Percentiles rank a stretch among this genome's conserved stretches.
These are phyloP conservation scores for Chascanopsetta lugubris DNA, from an alignment of 2,113 vertebrate genomes.

Conservation along the genomic window DNA sequence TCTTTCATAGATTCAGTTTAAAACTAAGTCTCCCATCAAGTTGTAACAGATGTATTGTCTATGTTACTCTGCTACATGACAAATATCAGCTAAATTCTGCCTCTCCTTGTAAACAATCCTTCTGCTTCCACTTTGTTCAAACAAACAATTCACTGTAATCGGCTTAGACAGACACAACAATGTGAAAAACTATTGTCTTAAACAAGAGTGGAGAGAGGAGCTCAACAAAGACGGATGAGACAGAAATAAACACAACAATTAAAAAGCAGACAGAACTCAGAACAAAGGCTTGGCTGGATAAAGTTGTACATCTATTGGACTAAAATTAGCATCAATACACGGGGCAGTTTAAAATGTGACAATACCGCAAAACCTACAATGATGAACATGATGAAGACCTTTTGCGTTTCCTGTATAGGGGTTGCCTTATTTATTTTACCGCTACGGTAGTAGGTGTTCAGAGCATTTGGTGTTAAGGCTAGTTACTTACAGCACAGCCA, in stretches of 20 bases:
- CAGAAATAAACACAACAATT: background rate
- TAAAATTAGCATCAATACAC: too few species aligned
- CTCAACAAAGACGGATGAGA: background rate
- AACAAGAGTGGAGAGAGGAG: background rate
- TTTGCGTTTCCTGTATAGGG: too few species aligned
- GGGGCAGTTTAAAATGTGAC: too few species aligned
- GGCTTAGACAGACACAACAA: conserved; percentile 9
- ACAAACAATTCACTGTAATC: background rate
- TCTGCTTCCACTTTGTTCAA: background rate
- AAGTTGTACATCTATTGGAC: background rate
- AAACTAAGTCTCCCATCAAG: background rate
- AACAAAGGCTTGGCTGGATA: background rate
- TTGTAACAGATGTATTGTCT: too few species aligned
- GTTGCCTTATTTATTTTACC: too few species aligned
- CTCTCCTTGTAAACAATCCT: too few species aligned
- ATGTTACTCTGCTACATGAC: too few species aligned
- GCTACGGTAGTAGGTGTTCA: too few species aligned
- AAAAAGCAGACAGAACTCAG: background rate
- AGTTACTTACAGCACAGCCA: conserved; percentile 94
- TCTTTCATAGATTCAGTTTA: background rate
- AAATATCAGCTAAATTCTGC: too few species aligned
- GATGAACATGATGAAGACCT: too few species aligned
- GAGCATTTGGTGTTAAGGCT: too few species aligned
- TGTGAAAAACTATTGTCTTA: background rate
- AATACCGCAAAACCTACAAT: too few species aligned